phyloP scores from a whole-genome alignment of 2,113 vertebrate species.

The Hystrix brachyura region DNA sequence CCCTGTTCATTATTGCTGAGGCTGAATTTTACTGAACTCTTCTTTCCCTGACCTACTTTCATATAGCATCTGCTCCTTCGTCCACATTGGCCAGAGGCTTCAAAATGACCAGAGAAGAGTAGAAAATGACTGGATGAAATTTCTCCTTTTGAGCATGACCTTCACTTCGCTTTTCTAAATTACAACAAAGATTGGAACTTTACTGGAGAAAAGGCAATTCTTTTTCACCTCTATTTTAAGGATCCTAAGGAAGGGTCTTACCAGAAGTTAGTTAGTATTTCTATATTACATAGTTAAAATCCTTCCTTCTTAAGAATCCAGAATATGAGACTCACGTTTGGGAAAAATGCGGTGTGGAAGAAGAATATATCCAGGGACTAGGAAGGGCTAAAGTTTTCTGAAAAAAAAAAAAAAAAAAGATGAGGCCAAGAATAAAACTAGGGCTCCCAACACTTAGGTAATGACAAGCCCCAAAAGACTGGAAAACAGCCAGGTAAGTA shows the following conservation, averaged over 20 bases:
- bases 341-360: background rate
- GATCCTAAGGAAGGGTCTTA: background rate
- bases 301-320: background rate
- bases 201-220: background rate
- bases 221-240: background rate
- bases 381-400: background rate
- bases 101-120: background rate
- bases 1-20: background rate
- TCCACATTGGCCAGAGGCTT: background rate
- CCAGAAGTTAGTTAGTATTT: background rate
- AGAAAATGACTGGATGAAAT: background rate
- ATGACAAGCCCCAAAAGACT: background rate
- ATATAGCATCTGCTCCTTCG: background rate
- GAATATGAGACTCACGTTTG: slow-evolving; percentile 21
- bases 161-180: slow-evolving; percentile 24
- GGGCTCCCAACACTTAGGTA: background rate
- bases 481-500: background rate
- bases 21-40: slow-evolving; percentile 22
- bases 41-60: slow-evolving; percentile 8
- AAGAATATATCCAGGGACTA: background rate
- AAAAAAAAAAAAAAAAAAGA: background rate
- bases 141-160: background rate
- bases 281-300: slow-evolving; percentile 6
- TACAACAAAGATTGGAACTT: background rate
- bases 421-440: background rate